Conservation (phyloP, 1,140 invertebrate species). For the Holcopasites calliopsidis region DNA sequence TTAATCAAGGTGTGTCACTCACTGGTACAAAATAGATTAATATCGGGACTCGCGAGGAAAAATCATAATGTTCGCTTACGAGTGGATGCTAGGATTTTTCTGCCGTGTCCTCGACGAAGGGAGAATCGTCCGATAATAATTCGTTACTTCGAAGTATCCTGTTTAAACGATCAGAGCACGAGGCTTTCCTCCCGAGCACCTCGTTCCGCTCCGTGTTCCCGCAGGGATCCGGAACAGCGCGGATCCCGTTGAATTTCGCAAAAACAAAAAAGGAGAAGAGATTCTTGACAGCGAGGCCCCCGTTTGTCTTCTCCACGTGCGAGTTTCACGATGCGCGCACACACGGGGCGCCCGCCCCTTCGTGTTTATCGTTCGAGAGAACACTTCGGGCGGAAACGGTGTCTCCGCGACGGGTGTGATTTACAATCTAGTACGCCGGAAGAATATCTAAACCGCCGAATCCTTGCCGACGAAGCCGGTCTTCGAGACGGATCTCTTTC, state of each 20-base stretch:
- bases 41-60: not conserved
- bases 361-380: slow-evolving; percentile 50
- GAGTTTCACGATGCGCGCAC: not conserved
- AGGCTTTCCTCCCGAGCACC: not conserved
- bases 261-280: not conserved
- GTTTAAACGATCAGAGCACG: slow-evolving; percentile 10
- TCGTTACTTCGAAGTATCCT: no score
- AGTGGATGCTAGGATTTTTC: not conserved
- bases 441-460: slow-evolving; percentile 87
- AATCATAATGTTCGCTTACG: slow-evolving; percentile 25
- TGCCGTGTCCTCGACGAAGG: slow-evolving; percentile 17
- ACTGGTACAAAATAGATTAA: not conserved
- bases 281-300: not conserved
- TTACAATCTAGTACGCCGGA: slow-evolving; percentile 81
- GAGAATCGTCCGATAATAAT: no score
- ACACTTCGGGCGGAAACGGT: slow-evolving; percentile 50
- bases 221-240: not conserved
- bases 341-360: not conserved
- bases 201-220: not conserved
- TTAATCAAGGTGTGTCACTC: slow-evolving; percentile 3
- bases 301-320: slow-evolving; percentile 10
- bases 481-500: slow-evolving; percentile 88
- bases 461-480: slow-evolving; percentile 91
- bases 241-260: not conserved
- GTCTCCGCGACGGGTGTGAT: slow-evolving; percentile 56